Percentiles rank a stretch among this genome's conserved stretches.
These are phyloP conservation scores for Mythimna vitellina DNA, from an alignment of 2,888 invertebrate genomes.

Conservation along the genomic window DNA sequence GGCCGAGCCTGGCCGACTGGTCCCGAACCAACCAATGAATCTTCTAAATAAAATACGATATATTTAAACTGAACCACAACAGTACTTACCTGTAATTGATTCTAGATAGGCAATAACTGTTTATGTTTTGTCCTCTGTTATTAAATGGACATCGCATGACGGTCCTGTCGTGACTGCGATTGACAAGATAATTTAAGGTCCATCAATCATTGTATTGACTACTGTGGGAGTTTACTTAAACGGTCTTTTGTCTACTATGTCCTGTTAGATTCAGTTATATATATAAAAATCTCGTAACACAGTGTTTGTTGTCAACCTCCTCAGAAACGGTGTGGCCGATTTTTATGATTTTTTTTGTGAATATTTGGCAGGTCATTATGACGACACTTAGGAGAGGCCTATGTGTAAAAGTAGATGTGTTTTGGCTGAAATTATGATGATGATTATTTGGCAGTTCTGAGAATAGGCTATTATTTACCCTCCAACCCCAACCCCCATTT, in stretches of 20 bases:
- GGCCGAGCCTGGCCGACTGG: conserved; percentile 49
- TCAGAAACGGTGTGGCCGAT: no score
- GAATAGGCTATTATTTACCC: no score
- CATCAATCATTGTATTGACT: conserved; percentile 21
- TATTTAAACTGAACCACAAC: conserved; percentile 24
- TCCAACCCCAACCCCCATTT: no score
- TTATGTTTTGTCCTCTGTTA: conserved; percentile 15
- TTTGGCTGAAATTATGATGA: no score
- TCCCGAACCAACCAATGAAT: conserved; percentile 52
- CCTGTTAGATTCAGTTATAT: neutral
- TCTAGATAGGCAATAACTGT: conserved; percentile 17
- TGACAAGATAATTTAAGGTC: conserved; percentile 26
- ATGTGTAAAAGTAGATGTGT: no score
- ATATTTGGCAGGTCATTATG: no score
- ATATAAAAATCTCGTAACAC: neutral
- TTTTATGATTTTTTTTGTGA: no score
- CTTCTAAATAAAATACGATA: conserved; percentile 27
- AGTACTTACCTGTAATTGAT: conserved; percentile 13
- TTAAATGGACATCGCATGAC: conserved; percentile 17
- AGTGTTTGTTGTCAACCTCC: no score
- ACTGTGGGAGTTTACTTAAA: conserved; percentile 15
- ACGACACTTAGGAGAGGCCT: no score
- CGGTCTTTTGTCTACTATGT: conserved; percentile 9
- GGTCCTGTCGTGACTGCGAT: neutral
- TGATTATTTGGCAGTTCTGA: no score